These are phyloP conservation scores for Tetramorium bicarinatum DNA, from an alignment of 2,888 invertebrate species.

Conservation along the genomic window DNA sequence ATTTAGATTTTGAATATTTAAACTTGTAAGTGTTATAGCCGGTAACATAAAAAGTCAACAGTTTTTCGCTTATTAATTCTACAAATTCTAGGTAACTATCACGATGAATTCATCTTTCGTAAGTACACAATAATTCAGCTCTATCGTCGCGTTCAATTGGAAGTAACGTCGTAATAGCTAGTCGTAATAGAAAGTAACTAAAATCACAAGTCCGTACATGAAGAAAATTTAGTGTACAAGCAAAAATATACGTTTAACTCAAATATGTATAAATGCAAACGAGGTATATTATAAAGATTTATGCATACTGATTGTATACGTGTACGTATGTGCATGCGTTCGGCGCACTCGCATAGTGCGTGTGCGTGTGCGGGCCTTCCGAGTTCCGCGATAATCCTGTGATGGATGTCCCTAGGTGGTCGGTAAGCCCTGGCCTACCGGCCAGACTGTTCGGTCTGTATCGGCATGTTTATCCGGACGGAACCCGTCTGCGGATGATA, in stretches of 20 bases:
- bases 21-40: background rate
- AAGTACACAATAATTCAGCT: too few relatives aligned
- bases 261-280: slow-evolving; percentile 29
- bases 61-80: background rate
- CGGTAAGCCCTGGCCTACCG: slow-evolving; percentile 70
- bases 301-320: background rate
- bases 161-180: background rate
- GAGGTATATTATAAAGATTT: slow-evolving; percentile 41
- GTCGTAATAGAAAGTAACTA: too few relatives aligned
- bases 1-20: background rate
- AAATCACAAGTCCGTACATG: background rate
- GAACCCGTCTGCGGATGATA: slow-evolving; percentile 83
- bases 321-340: slow-evolving; percentile 9
- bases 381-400: slow-evolving; percentile 82
- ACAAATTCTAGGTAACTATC: background rate
- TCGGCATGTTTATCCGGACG: slow-evolving; percentile 84
- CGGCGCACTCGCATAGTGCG: background rate
- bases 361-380: background rate
- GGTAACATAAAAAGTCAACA: background rate
- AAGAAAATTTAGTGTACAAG: background rate
- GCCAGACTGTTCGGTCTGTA: slow-evolving; percentile 64
- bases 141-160: too few relatives aligned
- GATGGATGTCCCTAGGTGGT: slow-evolving; percentile 82
- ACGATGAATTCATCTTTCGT: background rate
- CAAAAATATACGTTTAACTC: background rate